Base-by-base conservation (phyloP, 37 sponge, comb jelly and placozoan species). In the Corticium candelabrum region DNA sequence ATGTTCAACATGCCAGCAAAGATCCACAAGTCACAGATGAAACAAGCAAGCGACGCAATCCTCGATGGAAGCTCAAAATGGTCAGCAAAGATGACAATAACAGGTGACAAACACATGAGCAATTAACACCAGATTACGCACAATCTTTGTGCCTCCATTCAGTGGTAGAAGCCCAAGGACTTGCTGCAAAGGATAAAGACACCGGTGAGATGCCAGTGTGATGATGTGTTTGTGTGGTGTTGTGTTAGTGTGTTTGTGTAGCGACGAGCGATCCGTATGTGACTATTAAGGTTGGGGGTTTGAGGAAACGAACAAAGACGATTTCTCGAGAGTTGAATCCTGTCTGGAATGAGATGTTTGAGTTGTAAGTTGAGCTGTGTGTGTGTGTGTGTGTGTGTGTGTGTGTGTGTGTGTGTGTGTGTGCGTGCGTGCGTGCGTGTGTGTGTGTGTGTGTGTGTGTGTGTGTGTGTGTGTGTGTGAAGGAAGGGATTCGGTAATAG, bases 221-320 rank as follows among this genome's bases (percentile, higher is more conserved):
- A 50, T 11, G 62, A 11, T 50, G 62, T 21, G n/a, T n/a, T n/a
- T n/a, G n/a, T n/a, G n/a, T 50, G 15, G 21, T 27, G 11, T 11
- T 21, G 62, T 50, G 11, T 50, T 50, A 11, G 21, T 21, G 11
- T 50, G 11, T 50, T 11, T 27, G 11, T 50, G 15, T 50, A 50
- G 62, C 15, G 15, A 50, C 62, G 62, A 50, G 62, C 62, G 62
- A 50, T 50, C 62, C 62, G 62, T 50, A 50, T 21, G 62, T 50
- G 62, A 50, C 62, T 21, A 21, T 50, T 21, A 50, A 50, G 21
- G 62, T 50, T 50, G 62, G 62, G 15, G 15, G 62, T 27, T 21
- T 27, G 62, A 50, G 21, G 62, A 50, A 50, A 50, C 62, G 62
- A 50, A 50, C 62, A 27, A 11, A 50, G 62, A 50, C 62, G 15